Base-by-base conservation (phyloP, 2,797 vertebrate genomes). In the Myiothlypis chrysogaster region DNA sequence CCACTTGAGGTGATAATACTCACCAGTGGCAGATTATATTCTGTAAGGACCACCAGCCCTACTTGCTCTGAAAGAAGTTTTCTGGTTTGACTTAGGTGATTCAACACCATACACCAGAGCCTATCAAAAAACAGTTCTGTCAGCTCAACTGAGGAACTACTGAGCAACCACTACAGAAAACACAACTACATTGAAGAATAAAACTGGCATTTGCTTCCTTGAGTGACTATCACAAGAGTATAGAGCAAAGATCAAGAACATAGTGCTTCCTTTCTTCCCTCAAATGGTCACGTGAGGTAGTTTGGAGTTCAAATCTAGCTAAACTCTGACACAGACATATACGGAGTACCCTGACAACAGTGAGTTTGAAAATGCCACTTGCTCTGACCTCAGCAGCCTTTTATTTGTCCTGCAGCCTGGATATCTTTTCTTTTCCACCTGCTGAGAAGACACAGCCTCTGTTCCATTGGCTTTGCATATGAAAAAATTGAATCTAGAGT, bases 1-100 rank as follows among this genome's bases (percentile, higher is more conserved):
- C 18, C n/a, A n/a, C 50, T 7, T 17, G 24, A 59, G 30, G 10
- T 39, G 56, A 8, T 12, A 53, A 57, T 3, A 41, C 1, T 39
- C 16, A 55, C 1, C 7, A 17, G 8, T 6, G 17, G 12, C 7
- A 52, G 41, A 41, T 1, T 0, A 1, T 15, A n/a, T 56, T 32
- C 14, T 65, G 11, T 4, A 14, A 69, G 5, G 10, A 41, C 4
- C 6, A 30, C 11, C 34, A 89, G 27, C 11, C 44, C 53, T 53
- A 20, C 10, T 28, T 23, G 32, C 32, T 53, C 70, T 41, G 12
- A 56, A 77, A 56, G 8, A 57, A n/a, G 6, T 18, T 21, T 57
- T 69, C 44, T 19, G 16, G 16, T 49, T 81, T 64, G 60, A 37
- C 25, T 46, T 46, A 3, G 12, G 23, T 21, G 10, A 41, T 27